These are phyloP conservation scores for Coilia nasus DNA, from an alignment of 2,797 vertebrate genomes.

Conservation along the genomic window DNA sequence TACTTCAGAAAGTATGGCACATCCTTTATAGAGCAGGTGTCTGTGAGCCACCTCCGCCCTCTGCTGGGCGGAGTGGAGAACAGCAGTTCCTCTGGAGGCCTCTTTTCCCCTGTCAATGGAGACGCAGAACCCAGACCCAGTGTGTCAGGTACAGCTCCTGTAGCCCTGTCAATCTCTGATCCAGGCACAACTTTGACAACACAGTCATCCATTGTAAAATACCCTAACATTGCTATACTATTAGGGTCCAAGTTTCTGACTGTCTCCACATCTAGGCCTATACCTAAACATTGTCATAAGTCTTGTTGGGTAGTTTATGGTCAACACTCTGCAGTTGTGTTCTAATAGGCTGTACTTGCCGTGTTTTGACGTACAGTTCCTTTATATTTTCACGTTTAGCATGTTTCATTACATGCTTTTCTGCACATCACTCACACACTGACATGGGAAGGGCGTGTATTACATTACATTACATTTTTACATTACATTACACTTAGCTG, in stretches of 20 bases:
- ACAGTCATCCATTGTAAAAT: no score
- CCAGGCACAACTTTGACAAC: no score
- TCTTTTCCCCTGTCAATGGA: conserved; percentile 82
- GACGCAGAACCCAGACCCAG: conserved; percentile 86
- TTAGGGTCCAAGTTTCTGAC: no score
- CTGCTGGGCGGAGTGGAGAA: conserved; percentile 89
- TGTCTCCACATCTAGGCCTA: no score
- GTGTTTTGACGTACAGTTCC: not conserved
- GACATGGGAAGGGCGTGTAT: no score
- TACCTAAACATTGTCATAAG: no score
- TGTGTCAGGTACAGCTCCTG: conserved; percentile 81
- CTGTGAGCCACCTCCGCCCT: conserved; percentile 94
- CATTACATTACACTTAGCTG: no score
- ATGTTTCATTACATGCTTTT: not conserved
- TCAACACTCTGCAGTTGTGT: not conserved
- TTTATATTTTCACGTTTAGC: not conserved
- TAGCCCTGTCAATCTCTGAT: conserved; percentile 32
- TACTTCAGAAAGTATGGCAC: conserved; percentile 97
- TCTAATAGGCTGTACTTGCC: not conserved
- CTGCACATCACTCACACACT: not conserved
- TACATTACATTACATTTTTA: no score
- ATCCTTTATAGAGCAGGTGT: conserved; percentile 98
- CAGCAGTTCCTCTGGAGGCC: conserved; percentile 75
- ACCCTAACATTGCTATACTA: no score
- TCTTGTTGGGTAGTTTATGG: no score